phyloP scores from a whole-genome alignment of 1,140 invertebrate genomes.

The Diabrotica virgifera region DNA sequence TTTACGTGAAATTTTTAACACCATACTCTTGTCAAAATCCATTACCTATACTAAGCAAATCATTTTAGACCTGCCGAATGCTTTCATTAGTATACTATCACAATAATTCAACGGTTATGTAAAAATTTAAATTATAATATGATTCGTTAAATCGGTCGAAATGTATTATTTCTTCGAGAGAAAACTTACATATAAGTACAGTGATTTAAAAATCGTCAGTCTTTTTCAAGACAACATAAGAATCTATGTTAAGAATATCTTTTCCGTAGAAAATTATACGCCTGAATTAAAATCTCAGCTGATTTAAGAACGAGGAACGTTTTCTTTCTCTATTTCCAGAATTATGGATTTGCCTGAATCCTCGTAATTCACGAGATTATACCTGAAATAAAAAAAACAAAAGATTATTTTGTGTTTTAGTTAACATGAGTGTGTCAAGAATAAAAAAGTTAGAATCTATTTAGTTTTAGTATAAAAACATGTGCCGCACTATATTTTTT shows the following conservation, averaged over 20 bases:
- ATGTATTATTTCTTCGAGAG: too few species aligned
- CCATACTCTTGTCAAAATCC: too few species aligned
- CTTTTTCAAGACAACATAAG: background rate
- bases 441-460: too few species aligned
- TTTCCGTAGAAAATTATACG: background rate
- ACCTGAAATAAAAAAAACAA: slow-evolving; percentile 29
- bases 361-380: slow-evolving; percentile 32
- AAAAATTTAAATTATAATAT: background rate
- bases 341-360: slow-evolving; percentile 27
- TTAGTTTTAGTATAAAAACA: too few species aligned
- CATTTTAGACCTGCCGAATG: too few species aligned
- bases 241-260: slow-evolving; percentile 1
- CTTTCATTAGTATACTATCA: too few species aligned
- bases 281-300: background rate
- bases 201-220: background rate
- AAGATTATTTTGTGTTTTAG: slow-evolving; percentile 26
- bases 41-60: too few species aligned
- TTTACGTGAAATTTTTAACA: too few species aligned
- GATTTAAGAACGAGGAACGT: slow-evolving; percentile 18
- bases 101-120: too few species aligned
- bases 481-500: too few species aligned
- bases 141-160: background rate
- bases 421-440: too few species aligned
- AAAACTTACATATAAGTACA: background rate
- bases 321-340: slow-evolving; percentile 31